Conservation (phyloP, 2,888 invertebrate genomes). For the Carabus problematicus region DNA sequence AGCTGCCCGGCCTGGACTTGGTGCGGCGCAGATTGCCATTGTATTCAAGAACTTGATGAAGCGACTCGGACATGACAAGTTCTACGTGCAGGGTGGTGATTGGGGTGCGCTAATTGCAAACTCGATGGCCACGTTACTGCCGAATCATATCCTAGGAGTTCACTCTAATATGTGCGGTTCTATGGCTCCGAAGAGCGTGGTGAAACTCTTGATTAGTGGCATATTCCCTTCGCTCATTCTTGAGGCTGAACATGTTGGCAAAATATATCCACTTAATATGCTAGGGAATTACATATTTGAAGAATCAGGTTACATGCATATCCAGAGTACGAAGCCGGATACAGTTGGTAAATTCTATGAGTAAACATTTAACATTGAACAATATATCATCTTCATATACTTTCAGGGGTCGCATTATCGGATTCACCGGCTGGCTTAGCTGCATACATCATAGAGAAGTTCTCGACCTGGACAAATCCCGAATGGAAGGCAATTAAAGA, state of each 20-base stretch:
- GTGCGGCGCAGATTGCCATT: constrained; percentile 63
- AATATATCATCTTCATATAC: constrained; percentile 23
- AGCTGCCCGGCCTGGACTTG: constrained; percentile 66
- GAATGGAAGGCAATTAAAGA: constrained; percentile 61
- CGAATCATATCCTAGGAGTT: constrained; percentile 62
- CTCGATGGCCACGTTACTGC: constrained; percentile 67
- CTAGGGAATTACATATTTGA: constrained; percentile 57
- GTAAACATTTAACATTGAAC: not conserved
- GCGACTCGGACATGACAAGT: constrained; percentile 69
- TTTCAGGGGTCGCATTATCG: constrained; percentile 67
- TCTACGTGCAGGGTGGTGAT: constrained; percentile 78
- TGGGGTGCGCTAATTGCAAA: constrained; percentile 75
- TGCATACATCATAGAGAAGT: constrained; percentile 86
- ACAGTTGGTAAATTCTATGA: constrained; percentile 69
- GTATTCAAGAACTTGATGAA: constrained; percentile 72
- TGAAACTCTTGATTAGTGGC: constrained; percentile 52
- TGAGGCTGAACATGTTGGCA: constrained; percentile 61
- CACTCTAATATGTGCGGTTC: constrained; percentile 67
- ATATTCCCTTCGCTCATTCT: constrained; percentile 65
- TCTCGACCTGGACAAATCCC: constrained; percentile 73
- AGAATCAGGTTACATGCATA: constrained; percentile 68
- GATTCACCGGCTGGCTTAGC: constrained; percentile 83
- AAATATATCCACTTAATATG: constrained; percentile 62
- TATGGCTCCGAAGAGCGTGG: not conserved
- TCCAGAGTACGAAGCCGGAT: constrained; percentile 86